Evolutionary conservation across 2,113 vertebrate species (phyloP).

Genomic region (Tupaia chinensis): DNA sequence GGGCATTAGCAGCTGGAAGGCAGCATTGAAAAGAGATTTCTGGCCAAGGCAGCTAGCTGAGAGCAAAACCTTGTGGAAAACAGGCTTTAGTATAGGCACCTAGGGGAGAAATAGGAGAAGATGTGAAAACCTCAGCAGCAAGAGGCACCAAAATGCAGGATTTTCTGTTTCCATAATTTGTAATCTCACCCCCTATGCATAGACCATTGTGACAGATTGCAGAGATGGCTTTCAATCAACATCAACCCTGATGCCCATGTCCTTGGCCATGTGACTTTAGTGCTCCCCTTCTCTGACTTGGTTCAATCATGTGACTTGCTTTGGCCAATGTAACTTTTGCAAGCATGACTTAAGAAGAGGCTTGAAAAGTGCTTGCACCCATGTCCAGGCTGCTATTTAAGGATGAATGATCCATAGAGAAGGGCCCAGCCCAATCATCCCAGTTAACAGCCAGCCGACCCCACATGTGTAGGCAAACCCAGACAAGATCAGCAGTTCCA

Average conservation of each 20-base stretch:
- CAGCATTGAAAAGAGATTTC: background rate
- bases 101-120: fast-evolving
- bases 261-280: background rate
- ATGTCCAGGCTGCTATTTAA: background rate
- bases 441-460: background rate
- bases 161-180: background rate
- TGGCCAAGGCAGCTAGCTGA: background rate
- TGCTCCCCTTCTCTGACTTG: background rate
- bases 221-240: background rate
- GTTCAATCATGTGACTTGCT: background rate
- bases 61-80: background rate
- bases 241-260: background rate
- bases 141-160: background rate
- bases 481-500: background rate
- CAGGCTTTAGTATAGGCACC: background rate
- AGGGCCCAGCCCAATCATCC: background rate
- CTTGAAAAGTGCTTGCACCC: background rate
- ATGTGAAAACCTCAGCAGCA: background rate
- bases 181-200: background rate
- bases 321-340: background rate
- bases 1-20: background rate
- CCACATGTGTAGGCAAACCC: too few species aligned
- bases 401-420: background rate
- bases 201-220: fast-evolving
- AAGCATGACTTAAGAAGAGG: background rate